Base-by-base conservation (phyloP, 1,140 invertebrate species). In the Chironomus tepperi region DNA sequence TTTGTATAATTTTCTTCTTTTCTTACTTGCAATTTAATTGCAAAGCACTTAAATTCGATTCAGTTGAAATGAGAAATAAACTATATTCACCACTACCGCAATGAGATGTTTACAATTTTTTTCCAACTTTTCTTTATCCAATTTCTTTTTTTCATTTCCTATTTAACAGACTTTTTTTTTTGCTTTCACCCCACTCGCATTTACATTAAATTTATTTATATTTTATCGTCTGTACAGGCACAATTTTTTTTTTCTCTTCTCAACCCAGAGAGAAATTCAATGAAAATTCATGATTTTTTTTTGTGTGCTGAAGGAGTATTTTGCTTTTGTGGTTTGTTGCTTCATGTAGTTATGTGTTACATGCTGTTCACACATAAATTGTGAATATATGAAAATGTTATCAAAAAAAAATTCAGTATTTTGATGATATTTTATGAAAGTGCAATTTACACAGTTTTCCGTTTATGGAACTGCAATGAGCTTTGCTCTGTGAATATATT, bases 31-130 rank as follows among this genome's bases (percentile, higher is more conserved):
- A 47, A 47, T 12, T 57, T 57, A 57, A 57, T 57, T 57, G 47
- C 47, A 57, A 34, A n/a, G 10, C n/a, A 57, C 47, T 57, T 57
- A 57, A 57, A 57, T 57, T 57, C 47, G 47, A 57, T 57, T 57
- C 47, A n/a, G 12, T 57, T 57, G 47, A 57, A 57, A 57, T 47
- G 8, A 15, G 8, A 57, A 57, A 57, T 15, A 57, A 57, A 57
- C 1, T 1, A n/a, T 15, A 15, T n/a, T 57, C 47, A n/a, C 47
- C n/a, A 5, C 12, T 57, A 12, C n/a, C 12, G n/a, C 47, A 57
- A 57, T 57, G 47, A 57, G n/a, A 57, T 57, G 47, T 57, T 57
- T 57, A n/a, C n/a, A 10, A 12, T 57, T 57, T 15, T 47, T 57
- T 57, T 57, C 47, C 12, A 57, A n/a, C n/a, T n/a, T 15, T 57